Conservation (phyloP, 2,113 vertebrate genomes). For the Oncorhynchus clarkii region DNA sequence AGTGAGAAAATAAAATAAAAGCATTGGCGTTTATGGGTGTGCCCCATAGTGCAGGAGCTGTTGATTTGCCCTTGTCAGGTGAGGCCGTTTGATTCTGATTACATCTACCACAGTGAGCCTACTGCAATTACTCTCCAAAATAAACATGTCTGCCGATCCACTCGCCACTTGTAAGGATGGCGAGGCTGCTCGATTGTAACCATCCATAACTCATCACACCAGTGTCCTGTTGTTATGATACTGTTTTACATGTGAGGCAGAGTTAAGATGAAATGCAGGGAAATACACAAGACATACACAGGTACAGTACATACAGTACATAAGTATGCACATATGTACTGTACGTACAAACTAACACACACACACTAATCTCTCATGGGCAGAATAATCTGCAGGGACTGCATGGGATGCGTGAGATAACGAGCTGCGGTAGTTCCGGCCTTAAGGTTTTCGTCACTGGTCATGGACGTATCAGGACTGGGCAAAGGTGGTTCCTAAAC, state of each 20-base stretch:
- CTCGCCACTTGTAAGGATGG: constrained; percentile 2
- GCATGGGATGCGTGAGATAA: no score
- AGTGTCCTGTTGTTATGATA: neutral
- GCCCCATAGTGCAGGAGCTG: constrained; percentile 33
- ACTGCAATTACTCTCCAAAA: constrained; percentile 32
- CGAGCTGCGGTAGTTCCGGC: no score
- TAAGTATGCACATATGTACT: no score
- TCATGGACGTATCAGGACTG: no score
- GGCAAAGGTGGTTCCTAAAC: no score
- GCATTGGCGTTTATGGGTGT: constrained; percentile 38
- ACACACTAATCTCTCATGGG: no score
- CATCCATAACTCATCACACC: constrained; percentile 22
- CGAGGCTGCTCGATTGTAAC: constrained; percentile 14
- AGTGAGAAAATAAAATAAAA: constrained; percentile 48
- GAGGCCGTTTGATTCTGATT: constrained; percentile 45
- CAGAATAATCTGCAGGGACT: no score
- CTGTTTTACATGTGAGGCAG: neutral
- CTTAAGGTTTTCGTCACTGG: no score
- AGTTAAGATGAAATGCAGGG: neutral
- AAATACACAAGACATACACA: neutral
- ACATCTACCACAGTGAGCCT: constrained; percentile 32
- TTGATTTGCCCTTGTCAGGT: constrained; percentile 50
- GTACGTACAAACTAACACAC: no score
- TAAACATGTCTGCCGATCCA: constrained; percentile 35
- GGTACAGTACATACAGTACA: no score